Conservation (phyloP, 2,113 vertebrate genomes). For the Planiliza haematocheilus region DNA sequence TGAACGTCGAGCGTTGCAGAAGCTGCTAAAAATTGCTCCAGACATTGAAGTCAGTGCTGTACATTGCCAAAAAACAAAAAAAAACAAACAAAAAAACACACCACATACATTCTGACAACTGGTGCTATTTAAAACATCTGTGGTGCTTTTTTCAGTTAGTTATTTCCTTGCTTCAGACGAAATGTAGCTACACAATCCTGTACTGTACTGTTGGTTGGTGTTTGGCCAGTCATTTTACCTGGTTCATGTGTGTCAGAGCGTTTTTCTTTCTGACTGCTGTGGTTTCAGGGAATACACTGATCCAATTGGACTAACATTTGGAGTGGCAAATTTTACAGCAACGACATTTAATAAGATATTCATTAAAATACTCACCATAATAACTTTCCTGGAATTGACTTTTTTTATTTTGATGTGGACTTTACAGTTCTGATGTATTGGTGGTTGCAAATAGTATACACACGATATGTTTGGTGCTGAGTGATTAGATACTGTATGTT, state of each 20-base stretch:
- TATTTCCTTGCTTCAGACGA: constrained; percentile 75
- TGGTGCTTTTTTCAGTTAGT: constrained; percentile 79
- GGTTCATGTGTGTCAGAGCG: constrained; percentile 8
- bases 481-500: constrained; percentile 34
- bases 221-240: constrained; percentile 22
- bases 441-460: constrained; percentile 50
- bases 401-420: constrained; percentile 36
- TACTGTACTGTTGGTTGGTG: constrained; percentile 68
- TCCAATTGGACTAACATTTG: constrained; percentile 39
- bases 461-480: constrained; percentile 63
- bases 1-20: constrained; percentile 66
- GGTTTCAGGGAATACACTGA: constrained; percentile 65
- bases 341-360: constrained; percentile 44
- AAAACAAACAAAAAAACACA: constrained; percentile 1
- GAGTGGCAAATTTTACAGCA: constrained; percentile 48
- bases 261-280: constrained; percentile 44
- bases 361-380: constrained; percentile 32
- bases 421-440: constrained; percentile 49
- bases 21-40: constrained; percentile 58
- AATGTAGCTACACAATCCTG: constrained; percentile 76
- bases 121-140: constrained; percentile 85
- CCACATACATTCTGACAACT: constrained; percentile 79
- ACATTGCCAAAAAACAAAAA: constrained; percentile 71
- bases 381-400: constrained; percentile 31
- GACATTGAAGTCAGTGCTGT: constrained; percentile 68